These are phyloP conservation scores for Turritopsis rubra DNA, from an alignment of 30 jellyfish, hydroid and myxozoan species.

Conservation along the genomic window DNA sequence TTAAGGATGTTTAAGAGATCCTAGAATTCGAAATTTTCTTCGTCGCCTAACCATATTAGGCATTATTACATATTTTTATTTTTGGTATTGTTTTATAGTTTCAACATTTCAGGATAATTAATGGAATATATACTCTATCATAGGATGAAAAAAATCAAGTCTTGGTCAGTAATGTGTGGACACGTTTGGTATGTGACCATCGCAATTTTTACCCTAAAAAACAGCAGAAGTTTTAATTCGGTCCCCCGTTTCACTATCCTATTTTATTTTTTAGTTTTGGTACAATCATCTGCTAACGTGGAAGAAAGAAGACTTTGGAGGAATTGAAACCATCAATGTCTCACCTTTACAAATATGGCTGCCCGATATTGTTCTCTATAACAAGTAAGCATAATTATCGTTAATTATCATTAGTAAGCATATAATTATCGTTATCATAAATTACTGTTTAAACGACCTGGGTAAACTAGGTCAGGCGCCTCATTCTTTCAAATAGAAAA, in stretches of 20 bases:
- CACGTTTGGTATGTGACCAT: constrained; percentile 51
- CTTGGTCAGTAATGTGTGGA: constrained; percentile 80
- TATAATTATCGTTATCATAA: too few relatives aligned
- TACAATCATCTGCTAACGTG: constrained; percentile 55
- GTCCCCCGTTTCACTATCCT: neutral
- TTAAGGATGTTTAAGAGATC: too few relatives aligned
- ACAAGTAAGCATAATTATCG: constrained; percentile 52
- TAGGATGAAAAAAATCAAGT: constrained; percentile 88
- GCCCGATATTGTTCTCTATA: constrained; percentile 73
- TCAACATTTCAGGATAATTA: too few relatives aligned
- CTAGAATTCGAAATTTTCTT: too few relatives aligned
- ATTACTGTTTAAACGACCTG: too few relatives aligned
- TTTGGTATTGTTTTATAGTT: too few relatives aligned
- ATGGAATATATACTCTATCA: neutral
- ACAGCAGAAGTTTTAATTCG: too few relatives aligned
- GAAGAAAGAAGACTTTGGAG: constrained; percentile 69
- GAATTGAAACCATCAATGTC: constrained; percentile 49
- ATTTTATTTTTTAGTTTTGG: constrained; percentile 42
- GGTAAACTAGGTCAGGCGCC: too few relatives aligned
- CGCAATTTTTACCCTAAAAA: neutral
- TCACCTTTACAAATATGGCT: constrained; percentile 69
- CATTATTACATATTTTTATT: too few relatives aligned
- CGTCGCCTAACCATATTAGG: too few relatives aligned
- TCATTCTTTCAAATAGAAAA: too few relatives aligned
- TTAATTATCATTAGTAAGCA: too few relatives aligned